These are phyloP conservation scores for Urocyon cinereoargenteus DNA, from an alignment of 2,797 vertebrate species.

Conservation along the genomic window DNA sequence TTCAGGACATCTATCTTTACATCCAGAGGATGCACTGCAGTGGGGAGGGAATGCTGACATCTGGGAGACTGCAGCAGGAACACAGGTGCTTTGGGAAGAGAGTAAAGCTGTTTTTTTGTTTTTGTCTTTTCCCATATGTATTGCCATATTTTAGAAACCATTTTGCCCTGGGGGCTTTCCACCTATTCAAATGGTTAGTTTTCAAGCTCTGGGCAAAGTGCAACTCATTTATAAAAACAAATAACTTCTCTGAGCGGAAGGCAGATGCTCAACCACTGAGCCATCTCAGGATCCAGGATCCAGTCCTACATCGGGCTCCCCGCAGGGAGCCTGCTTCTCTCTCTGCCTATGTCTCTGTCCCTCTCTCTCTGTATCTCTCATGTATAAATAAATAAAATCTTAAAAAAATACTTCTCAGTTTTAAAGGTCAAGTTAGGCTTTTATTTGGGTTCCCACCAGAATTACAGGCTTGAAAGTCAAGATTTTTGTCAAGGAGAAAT, in stretches of 20 bases:
- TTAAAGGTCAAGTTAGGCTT: conserved; percentile 43
- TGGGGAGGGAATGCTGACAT: not conserved
- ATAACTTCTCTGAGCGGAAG: too few species aligned
- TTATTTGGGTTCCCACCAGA: conserved; percentile 15
- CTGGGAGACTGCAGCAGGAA: not conserved
- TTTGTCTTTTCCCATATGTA: not conserved
- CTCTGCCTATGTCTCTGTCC: too few species aligned
- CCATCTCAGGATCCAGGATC: too few species aligned
- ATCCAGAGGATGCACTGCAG: not conserved
- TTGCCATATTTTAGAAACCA: not conserved
- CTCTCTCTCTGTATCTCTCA: too few species aligned
- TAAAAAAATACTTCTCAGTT: not conserved
- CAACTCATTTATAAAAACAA: not conserved
- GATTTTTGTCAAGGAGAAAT: not conserved
- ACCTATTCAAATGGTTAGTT: not conserved
- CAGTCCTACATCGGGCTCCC: too few species aligned
- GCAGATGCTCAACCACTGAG: too few species aligned
- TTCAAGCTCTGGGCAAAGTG: not conserved
- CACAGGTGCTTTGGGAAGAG: accelerated
- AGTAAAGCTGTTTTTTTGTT: not conserved
- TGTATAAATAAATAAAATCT: too few species aligned
- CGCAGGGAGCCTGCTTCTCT: too few species aligned
- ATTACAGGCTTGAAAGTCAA: not conserved
- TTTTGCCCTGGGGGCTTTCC: not conserved
- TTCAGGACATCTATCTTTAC: not conserved